Evolutionary conservation across 1,140 invertebrate species (phyloP).

Genomic region (Diorhabda sublineata): DNA sequence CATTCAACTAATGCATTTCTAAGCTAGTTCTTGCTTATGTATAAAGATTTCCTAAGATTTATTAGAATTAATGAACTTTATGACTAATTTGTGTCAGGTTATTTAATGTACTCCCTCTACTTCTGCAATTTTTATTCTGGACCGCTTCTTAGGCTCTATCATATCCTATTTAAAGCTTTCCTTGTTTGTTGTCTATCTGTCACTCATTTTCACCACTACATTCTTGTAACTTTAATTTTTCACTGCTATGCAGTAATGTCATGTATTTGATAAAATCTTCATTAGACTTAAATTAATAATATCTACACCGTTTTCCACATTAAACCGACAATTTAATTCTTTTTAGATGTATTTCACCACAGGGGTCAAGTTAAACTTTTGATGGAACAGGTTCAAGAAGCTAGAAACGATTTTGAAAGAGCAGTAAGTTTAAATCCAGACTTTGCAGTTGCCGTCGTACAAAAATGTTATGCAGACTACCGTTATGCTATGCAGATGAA

Average conservation of each 20-base stretch:
- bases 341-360: conserved; percentile 51
- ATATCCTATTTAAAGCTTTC: no score
- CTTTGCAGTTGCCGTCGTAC: conserved; percentile 79
- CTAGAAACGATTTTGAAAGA: conserved; percentile 76
- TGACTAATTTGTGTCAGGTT: no score
- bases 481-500: conserved; percentile 57
- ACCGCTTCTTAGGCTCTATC: no score
- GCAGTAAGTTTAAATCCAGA: conserved; percentile 76
- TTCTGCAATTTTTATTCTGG: no score
- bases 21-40: no score
- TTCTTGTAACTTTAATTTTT: not conserved
- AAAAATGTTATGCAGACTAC: conserved; percentile 84
- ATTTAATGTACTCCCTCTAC: no score
- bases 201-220: not conserved
- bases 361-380: conserved; percentile 75
- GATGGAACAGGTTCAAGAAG: conserved; percentile 73
- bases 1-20: no score
- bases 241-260: not conserved
- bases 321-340: conserved; percentile 4
- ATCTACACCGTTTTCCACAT: not conserved
- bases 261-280: not conserved
- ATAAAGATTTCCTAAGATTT: no score
- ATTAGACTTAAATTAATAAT: not conserved
- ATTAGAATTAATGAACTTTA: no score
- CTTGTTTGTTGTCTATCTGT: no score